Base-by-base conservation (phyloP, 2,113 vertebrate genomes). In the Lucifuga dentata region DNA sequence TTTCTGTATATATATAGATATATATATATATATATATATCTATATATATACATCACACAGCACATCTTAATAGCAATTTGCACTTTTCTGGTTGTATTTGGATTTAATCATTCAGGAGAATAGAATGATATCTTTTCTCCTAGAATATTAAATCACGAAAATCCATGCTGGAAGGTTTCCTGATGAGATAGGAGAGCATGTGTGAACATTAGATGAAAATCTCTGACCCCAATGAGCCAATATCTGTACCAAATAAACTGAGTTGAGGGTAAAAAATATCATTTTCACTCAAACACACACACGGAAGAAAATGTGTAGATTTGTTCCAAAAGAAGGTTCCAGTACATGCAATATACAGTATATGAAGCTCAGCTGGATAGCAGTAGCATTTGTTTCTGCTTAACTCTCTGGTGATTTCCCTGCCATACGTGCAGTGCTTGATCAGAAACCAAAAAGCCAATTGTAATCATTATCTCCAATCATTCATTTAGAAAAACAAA, bases 381-480 rank as follows among this genome's bases (percentile, higher is more conserved):
- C 19, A 16, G 50, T 2, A 3, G 24, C 51, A 21, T 62, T 43
- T 64, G 33, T 24, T 45, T 33, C 32, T 11, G n/a, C 3, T 5
- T 50, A 63, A 44, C 19, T 43, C 68, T 59, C 48, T 46, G 21
- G 44, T 68, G 49, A 38, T 57, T 68, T 72, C 29, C 5, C 3
- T 68, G n/a, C n/a, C n/a, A n/a, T n/a, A n/a, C n/a, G n/a, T n/a
- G 43, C 7, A 78, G 63, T 59, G 45, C 50, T 59, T 71, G 20
- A 61, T 75, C 57, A 58, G 40, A 53, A 29, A n/a, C 49, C 63
- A 58, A n/a, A 8, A 45, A 78, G 55, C 33, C 65, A 68, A 63
- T 33, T 71, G n/a, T 56, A 56, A 26, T 33, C 39, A 71, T 76
- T 55, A 80, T 70, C 26, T 70, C 23, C 52, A 67, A 73, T 78